Evolutionary conservation across 2,113 vertebrate genomes (phyloP), one percentile per base, ranked within the genome.

Genomic region (Chamaetylas fuelleborni): DNA sequence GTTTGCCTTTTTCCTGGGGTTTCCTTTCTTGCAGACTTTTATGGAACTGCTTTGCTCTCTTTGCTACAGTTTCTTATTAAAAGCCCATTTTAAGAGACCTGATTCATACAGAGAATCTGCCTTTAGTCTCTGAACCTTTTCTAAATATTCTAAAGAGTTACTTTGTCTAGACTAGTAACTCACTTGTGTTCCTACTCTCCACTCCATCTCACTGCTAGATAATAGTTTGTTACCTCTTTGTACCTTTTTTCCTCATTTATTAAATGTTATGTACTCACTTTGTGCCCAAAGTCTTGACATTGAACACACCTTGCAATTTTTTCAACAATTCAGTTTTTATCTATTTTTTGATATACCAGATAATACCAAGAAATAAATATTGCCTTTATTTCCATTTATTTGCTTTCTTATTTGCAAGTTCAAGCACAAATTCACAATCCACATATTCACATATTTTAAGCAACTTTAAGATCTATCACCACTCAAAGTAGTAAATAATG

Each of bases 261-360:
- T 14, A 25, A 2, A 3, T 6, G 6, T 50, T 11, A 51, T 38
- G 19, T 3, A 0, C 28, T 72, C 26, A 3, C 19, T 77, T 67
- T 25, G 8, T 57, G 19, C 58, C 54, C 69, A 78, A 62, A 83
- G 40, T 26, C 54, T 47, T 77, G 45, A 26, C 5, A 0, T 5
- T 47, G 33, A 81, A 22, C 11, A 3, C 34, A 10, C 5, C 31
- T 72, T 0, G 4, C n/a, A 33, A 8, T 16, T 73, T 64, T 64
- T 86, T 65, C 36, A 53, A 20, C 8, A 15, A 6, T 51, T 70
- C 23, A 12, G 6, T 42, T 26, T 53, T 45, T 69, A 34, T 43
- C 23, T 83, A 2, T 40, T 74, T 74, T 14, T 74, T 79, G 4
- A 17, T 81, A 22, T 19, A 36, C 24, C 28, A 43, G 40, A 3